Evolutionary conservation across 2,888 invertebrate genomes (phyloP).

Genomic region (Beris morrisii): DNA sequence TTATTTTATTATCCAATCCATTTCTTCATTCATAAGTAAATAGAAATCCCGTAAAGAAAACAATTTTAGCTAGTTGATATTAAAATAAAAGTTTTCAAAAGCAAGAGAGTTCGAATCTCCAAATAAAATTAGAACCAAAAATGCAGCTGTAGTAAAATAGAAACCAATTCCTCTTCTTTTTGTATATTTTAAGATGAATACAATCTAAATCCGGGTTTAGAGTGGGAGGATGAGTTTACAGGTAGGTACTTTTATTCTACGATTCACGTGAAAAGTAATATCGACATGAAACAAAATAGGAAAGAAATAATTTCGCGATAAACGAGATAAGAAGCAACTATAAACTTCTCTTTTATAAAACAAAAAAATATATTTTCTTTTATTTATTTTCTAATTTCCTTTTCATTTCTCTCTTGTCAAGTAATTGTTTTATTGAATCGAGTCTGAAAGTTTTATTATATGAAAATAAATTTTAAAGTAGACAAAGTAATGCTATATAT

Average conservation of each 20-base stretch:
- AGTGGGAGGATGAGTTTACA: conserved; percentile 99
- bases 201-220: conserved; percentile 99
- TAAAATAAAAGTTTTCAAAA: no score
- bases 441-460: background rate
- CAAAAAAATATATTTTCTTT: background rate
- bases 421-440: conserved; percentile 14
- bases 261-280: conserved; percentile 3
- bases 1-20: no score
- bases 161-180: conserved; percentile 36
- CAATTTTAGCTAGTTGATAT: no score
- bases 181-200: conserved; percentile 90
- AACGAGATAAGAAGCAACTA: background rate
- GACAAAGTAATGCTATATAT: background rate
- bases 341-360: background rate
- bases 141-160: conserved; percentile 16
- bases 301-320: conserved; percentile 38
- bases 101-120: no score
- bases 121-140: background rate
- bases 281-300: conserved; percentile 58
- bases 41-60: no score
- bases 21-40: no score
- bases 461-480: conserved; percentile 5
- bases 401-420: conserved; percentile 14
- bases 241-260: conserved; percentile 70
- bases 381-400: background rate